Evolutionary conservation across 2,888 invertebrate species (phyloP), one percentile per base, ranked within the genome.

Genomic region (Eudasyphora cyanicolor): DNA sequence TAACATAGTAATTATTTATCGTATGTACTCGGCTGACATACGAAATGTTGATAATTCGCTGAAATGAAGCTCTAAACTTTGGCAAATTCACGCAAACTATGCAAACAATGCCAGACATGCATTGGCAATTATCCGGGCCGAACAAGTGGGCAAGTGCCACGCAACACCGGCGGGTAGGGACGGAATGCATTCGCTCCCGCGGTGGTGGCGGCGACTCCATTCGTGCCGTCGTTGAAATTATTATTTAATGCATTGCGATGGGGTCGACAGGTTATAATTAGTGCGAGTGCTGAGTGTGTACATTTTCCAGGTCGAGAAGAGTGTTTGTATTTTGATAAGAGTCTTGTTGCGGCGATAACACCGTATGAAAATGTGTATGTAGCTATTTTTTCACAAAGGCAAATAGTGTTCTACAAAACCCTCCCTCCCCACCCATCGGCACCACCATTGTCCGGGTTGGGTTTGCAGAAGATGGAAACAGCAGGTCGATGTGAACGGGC

Each of bases 41-140:
- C 69, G 78, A 79, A 84, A 84, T 84, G 82, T 76, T 85, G 86
- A 83, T 86, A 86, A 86, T 86, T 86, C 86, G 86, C 67, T 87
- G 88, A 88, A 89, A 90, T 89, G 88, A 89, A 88, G 90, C 88
- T 88, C 90, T 90, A 90, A 90, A 91, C 91, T 90, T 91, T 90
- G 87, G 89, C 90, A 90, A 91, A 91, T 90, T 90, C 91, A 91
- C 90, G 91, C 90, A 89, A 90, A 85, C 80, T 82, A 69, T 74
- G 67, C 75, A 71, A 77, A 80, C 77, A 80, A 78, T 73, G 76
- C 70, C 70, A 81, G 81, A 84, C 84, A 84, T 84, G 84, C 81
- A 84, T 76, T 81, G 49, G 81, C 81, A 84, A 84, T 84, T 84
- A 84, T 73, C 24, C 24, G 24, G 38, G n/a, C 8, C n/a, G n/a